Evolutionary conservation across 2,113 vertebrate species (phyloP).

Genomic region (Mobula birostris): DNA sequence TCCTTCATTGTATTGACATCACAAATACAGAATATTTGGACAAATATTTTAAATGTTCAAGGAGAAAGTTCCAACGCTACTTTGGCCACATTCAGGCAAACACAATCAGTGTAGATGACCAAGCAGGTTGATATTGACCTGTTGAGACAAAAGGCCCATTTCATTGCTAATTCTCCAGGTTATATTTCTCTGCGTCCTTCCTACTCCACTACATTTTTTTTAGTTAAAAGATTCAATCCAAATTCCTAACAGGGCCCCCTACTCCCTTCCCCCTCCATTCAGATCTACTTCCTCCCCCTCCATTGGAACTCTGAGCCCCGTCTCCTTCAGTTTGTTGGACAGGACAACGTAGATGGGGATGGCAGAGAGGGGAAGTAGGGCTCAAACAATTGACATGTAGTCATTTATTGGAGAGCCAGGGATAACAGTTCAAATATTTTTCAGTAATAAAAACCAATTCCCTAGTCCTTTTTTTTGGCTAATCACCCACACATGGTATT

Average conservation of each 20-base stretch:
- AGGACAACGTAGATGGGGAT: background rate
- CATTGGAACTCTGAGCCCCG: too few species aligned
- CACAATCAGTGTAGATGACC: background rate
- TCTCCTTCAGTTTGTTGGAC: background rate
- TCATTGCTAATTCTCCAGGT: background rate
- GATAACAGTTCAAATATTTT: background rate
- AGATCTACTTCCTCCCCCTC: background rate
- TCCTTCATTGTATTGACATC: too few species aligned
- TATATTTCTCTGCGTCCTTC: background rate
- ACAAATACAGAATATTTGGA: too few species aligned
- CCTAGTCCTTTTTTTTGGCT: background rate
- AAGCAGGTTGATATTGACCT: too few species aligned
- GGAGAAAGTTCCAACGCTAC: too few species aligned
- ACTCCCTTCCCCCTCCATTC: background rate
- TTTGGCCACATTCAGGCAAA: too few species aligned
- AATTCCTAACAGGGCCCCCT: background rate
- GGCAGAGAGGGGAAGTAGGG: background rate
- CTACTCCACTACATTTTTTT: background rate
- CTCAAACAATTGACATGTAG: background rate
- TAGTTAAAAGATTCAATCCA: background rate
- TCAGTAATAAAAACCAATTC: background rate
- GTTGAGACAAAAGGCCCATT: too few species aligned
- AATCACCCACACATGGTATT: slow-evolving; percentile 35
- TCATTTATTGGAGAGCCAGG: background rate
- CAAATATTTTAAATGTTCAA: too few species aligned